Conservation (phyloP, 1,140 invertebrate species). For the Lepidurus arcticus region DNA sequence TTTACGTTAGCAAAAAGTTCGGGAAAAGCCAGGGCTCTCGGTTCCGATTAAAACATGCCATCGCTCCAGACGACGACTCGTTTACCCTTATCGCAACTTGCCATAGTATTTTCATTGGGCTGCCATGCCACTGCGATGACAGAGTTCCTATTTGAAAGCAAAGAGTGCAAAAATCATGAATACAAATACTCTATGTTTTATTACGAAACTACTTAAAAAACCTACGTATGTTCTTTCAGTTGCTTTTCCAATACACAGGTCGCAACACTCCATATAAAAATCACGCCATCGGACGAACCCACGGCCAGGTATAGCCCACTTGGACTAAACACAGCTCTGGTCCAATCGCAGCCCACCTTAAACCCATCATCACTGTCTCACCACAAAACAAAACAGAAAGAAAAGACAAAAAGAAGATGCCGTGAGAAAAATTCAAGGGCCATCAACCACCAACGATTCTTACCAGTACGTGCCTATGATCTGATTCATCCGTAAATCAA, state of each 20-base stretch:
- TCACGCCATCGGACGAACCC: slow-evolving; percentile 80
- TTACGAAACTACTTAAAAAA: not conserved
- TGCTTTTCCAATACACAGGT: slow-evolving; percentile 71
- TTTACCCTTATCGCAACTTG: slow-evolving; percentile 81
- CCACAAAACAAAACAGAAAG: slow-evolving; percentile 28
- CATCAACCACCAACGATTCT: slow-evolving; percentile 41
- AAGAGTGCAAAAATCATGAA: slow-evolving; percentile 27
- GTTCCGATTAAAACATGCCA: slow-evolving; percentile 21
- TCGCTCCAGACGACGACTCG: slow-evolving; percentile 74
- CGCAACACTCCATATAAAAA: slow-evolving; percentile 85
- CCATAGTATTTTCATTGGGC: slow-evolving; percentile 71
- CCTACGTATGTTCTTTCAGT: slow-evolving; percentile 80
- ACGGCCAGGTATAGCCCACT: slow-evolving; percentile 80
- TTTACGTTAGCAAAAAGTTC: not conserved
- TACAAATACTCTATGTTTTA: not conserved
- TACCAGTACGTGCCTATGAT: slow-evolving; percentile 83
- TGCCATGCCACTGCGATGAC: slow-evolving; percentile 89
- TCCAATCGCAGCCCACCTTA: slow-evolving; percentile 90
- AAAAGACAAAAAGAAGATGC: slow-evolving; percentile 19
- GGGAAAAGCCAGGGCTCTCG: not conserved
- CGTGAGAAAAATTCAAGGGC: slow-evolving; percentile 15
- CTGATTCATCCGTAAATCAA: slow-evolving; percentile 87
- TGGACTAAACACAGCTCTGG: slow-evolving; percentile 84
- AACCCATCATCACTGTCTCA: slow-evolving; percentile 80
- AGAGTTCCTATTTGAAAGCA: slow-evolving; percentile 60